Conservation (phyloP, 2,888 invertebrate genomes). For the Thysanoteuthis rhombus region DNA sequence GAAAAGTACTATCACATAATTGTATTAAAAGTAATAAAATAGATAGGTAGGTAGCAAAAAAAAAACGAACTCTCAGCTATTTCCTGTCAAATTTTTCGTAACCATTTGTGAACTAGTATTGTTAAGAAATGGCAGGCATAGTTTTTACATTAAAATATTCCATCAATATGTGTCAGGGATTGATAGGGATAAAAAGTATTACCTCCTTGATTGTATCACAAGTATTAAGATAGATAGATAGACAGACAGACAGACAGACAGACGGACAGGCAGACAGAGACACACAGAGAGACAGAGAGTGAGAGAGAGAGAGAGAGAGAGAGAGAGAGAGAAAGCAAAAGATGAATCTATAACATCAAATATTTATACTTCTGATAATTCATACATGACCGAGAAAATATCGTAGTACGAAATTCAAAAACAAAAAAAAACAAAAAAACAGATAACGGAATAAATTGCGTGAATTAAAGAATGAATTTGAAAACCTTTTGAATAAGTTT, state of each 20-base stretch:
- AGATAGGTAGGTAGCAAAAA: too few relatives aligned
- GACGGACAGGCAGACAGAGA: not conserved
- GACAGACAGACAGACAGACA: not conserved
- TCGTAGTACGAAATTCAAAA: not conserved
- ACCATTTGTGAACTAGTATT: too few relatives aligned
- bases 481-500: not conserved
- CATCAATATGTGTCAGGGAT: too few relatives aligned
- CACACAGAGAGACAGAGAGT: not conserved
- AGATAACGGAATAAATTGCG: not conserved
- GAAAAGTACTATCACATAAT: too few relatives aligned
- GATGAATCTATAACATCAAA: not conserved
- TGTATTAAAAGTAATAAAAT: too few relatives aligned
- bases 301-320: not conserved
- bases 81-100: too few relatives aligned
- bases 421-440: too few relatives aligned
- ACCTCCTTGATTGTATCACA: too few relatives aligned
- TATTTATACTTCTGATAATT: not conserved
- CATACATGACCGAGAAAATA: not conserved
- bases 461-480: not conserved
- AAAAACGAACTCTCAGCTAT: too few relatives aligned
- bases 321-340: not conserved
- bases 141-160: too few relatives aligned
- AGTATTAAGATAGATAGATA: not conserved
- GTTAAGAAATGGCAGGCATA: too few relatives aligned
- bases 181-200: too few relatives aligned